Conservation (phyloP, 1,140 invertebrate genomes). For the Ganaspis sp. region DNA sequence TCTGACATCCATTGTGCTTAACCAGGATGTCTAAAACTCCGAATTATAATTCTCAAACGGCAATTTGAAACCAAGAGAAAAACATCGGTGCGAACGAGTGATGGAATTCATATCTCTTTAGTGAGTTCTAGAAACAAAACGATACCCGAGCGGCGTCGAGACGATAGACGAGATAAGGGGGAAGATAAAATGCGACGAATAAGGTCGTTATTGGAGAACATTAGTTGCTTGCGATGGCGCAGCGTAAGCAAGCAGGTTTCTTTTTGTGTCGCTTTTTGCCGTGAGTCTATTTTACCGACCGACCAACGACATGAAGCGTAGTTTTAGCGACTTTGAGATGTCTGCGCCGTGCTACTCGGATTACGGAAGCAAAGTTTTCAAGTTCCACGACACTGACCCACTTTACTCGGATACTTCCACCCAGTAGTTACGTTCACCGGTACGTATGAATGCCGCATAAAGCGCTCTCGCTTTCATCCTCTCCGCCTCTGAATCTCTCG, state of each 20-base stretch:
- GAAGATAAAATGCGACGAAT: conserved; percentile 1
- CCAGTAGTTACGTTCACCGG: conserved; percentile 67
- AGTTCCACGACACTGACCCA: conserved; percentile 77
- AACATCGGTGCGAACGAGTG: background rate
- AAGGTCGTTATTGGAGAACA: conserved; percentile 8
- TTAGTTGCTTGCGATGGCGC: background rate
- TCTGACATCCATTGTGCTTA: no score
- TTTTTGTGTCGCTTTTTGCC: background rate
- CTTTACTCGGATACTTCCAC: conserved; percentile 70
- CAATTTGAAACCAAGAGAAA: no score
- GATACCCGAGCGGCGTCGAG: background rate
- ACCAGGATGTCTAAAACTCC: no score
- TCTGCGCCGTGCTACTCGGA: conserved; percentile 63
- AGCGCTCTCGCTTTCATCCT: conserved; percentile 67
- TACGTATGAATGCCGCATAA: conserved; percentile 69
- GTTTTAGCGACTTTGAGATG: conserved; percentile 56
- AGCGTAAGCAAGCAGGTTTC: background rate
- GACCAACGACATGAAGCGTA: conserved; percentile 47
- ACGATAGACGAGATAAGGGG: background rate
- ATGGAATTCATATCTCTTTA: background rate
- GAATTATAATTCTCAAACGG: no score
- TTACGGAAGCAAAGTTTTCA: conserved; percentile 77
- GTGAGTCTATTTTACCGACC: conserved; percentile 52
- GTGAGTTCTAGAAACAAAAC: conserved; percentile 4
- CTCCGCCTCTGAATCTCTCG: conserved; percentile 55